A percentile compares a stretch with the other conserved stretches of the same genome.
Conservation (phyloP, 2,797 vertebrate species). For the Setipinna tenuifilis region DNA sequence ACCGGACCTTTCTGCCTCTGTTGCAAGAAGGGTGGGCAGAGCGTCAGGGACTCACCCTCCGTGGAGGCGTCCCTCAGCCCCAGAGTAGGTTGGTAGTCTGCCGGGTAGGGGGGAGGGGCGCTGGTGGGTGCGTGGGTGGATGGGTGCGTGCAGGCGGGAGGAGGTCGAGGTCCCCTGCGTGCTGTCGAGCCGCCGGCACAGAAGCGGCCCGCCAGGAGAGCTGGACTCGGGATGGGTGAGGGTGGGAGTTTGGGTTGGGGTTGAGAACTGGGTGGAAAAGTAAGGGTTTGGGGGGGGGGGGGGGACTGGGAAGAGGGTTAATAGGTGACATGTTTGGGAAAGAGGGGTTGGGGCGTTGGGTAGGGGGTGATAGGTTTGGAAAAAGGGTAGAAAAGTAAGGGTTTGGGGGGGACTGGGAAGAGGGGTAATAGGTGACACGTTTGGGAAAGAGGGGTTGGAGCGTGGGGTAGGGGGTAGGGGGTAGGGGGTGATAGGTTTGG, state of each 20-base stretch:
- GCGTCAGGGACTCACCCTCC: slow-evolving; percentile 78
- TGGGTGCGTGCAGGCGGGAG: slow-evolving; percentile 65
- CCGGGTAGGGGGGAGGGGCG: slow-evolving; percentile 68
- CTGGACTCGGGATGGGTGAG: slow-evolving; percentile 56
- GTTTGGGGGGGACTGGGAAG: too few relatives aligned
- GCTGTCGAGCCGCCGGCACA: slow-evolving; percentile 75
- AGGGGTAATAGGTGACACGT: too few relatives aligned
- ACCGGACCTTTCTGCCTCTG: slow-evolving; percentile 55
- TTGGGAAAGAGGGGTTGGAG: too few relatives aligned
- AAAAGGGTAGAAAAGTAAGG: too few relatives aligned
- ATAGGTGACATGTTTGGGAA: too few relatives aligned
- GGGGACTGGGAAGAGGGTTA: too few relatives aligned
- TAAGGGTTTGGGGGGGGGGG: too few relatives aligned
- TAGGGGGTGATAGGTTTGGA: slow-evolving; percentile 42
- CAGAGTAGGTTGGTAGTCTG: slow-evolving; percentile 85
- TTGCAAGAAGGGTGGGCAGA: slow-evolving; percentile 48
- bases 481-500: slow-evolving; percentile 27
- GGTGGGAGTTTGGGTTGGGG: too few relatives aligned
- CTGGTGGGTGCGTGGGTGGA: slow-evolving; percentile 68
- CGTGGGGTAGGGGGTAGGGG: too few relatives aligned
- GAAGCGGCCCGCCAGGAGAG: slow-evolving; percentile 60
- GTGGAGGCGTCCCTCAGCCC: slow-evolving; percentile 71
- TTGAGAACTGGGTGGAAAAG: too few relatives aligned
- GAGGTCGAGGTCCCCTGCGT: slow-evolving; percentile 59
- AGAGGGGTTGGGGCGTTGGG: too few relatives aligned